Evolutionary conservation across 1,140 invertebrate species (phyloP).

Genomic region (Drosophila tani): DNA sequence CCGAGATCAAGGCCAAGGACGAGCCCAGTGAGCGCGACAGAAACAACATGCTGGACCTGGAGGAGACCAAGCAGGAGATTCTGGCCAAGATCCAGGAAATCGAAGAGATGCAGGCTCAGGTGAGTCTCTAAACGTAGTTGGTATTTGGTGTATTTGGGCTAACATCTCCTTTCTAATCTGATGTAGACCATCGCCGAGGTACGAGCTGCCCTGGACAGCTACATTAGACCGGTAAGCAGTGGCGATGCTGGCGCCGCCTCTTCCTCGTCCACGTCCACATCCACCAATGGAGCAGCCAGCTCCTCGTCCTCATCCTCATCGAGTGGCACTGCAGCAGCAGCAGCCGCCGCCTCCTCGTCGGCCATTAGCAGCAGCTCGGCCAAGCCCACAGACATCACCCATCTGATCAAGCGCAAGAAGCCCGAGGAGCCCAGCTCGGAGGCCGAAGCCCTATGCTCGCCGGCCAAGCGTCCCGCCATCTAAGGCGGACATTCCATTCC

Average conservation of each 20-base stretch:
- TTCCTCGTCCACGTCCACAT: conserved; percentile 51
- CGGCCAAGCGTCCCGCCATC: conserved; percentile 76
- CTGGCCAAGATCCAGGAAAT: conserved; percentile 83
- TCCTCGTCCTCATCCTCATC: conserved; percentile 54
- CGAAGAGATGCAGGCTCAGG: conserved; percentile 82
- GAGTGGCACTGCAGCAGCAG: conserved; percentile 13
- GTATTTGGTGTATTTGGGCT: neutral
- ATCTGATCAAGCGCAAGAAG: conserved; percentile 84
- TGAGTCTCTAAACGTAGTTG: too few species aligned
- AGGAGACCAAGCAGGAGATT: conserved; percentile 83
- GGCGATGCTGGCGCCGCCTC: conserved; percentile 56
- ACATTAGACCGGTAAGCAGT: conserved; percentile 74
- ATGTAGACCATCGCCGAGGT: conserved; percentile 77
- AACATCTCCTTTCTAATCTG: neutral
- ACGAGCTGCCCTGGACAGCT: conserved; percentile 78
- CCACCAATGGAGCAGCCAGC: conserved; percentile 51
- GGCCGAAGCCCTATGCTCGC: conserved; percentile 75
- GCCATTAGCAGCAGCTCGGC: conserved; percentile 74
- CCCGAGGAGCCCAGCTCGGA: conserved; percentile 80
- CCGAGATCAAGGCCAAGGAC: conserved; percentile 67
- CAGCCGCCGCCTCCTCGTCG: conserved; percentile 52
- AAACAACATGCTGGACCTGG: conserved; percentile 79
- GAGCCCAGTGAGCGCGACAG: conserved; percentile 71
- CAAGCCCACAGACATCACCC: conserved; percentile 82
- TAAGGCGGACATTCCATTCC: conserved; percentile 73